These are phyloP conservation scores for Parascotia fuliginaria DNA, from an alignment of 2,888 invertebrate genomes.

Conservation along the genomic window DNA sequence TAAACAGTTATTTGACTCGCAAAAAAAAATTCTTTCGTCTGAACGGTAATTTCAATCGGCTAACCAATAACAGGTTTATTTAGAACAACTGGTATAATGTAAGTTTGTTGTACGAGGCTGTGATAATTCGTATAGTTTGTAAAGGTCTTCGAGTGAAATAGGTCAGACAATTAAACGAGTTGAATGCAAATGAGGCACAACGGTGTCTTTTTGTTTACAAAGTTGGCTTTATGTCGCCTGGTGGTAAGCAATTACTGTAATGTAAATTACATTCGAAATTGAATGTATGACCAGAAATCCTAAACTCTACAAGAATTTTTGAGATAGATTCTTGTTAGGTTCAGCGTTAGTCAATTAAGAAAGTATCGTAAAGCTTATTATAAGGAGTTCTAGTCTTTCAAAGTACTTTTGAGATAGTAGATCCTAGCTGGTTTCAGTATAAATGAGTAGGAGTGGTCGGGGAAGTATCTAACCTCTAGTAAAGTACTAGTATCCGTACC, in stretches of 20 bases:
- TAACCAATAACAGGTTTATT: constrained; percentile 39
- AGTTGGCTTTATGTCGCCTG: not conserved
- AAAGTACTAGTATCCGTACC: too few species aligned
- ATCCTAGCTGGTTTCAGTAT: too few species aligned
- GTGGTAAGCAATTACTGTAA: not conserved
- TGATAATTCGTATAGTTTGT: constrained; percentile 39
- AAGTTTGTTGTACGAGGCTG: constrained; percentile 36
- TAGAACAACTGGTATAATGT: constrained; percentile 30
- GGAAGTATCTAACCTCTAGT: too few species aligned
- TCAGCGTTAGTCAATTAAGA: too few species aligned
- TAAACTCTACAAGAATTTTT: too few species aligned
- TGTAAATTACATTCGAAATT: too few species aligned
- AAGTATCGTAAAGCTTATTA: too few species aligned
- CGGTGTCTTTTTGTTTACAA: constrained; percentile 28
- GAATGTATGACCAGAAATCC: too few species aligned
- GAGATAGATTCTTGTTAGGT: too few species aligned
- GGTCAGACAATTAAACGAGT: constrained; percentile 45
- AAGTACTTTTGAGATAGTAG: too few species aligned
- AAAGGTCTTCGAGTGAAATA: constrained; percentile 43
- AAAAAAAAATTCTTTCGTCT: constrained; percentile 25
- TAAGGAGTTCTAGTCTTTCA: too few species aligned
- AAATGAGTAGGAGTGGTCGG: too few species aligned
- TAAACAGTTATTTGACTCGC: constrained; percentile 23
- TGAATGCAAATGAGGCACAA: constrained; percentile 42
- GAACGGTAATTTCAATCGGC: constrained; percentile 37